Evolutionary conservation across 2,888 invertebrate species (phyloP), one percentile per base, ranked within the genome.

Genomic region (Caprella mutica): DNA sequence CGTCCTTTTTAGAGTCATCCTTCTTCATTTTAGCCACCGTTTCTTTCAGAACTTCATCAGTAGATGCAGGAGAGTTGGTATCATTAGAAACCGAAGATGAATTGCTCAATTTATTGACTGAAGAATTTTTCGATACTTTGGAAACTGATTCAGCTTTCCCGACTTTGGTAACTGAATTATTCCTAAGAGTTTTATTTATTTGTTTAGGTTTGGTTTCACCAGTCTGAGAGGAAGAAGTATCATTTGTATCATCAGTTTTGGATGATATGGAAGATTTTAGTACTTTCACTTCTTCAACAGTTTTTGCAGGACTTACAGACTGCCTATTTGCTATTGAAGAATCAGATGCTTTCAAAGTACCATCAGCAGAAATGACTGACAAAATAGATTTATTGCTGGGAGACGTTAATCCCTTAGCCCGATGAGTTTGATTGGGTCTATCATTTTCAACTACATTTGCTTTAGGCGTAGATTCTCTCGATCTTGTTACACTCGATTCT

Each of bases 21-120:
- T 58, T 56, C 30, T 60, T 56, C 29, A 64, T 60, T 23, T 58
- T 64, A 39, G 55, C 44, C 14, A 54, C 59, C 4, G 60, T 60
- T 43, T 60, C 59, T 51, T 64, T 43, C 40, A 60, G 38, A 23
- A 60, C 33, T 27, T 55, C 51, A 23, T 60, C 59, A 14, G 60
- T 60, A 21, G 58, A 48, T 35, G 48, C 29, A 29, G 48, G 48
- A n/a, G 17, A 27, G n/a, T 30, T 48, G n/a, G 27, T n/a, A 21
- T 27, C n/a, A 30, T 48, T 48, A 6, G 24, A 19, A 12, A 21
- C 48, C 6, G 48, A 48, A 5, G 48, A 9, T 5, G 2, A 30
- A 30, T 30, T 48, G 30, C 19, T 29, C 27, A 48, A 9, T 30
- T 48, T 48, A 2, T 17, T 29, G 21, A 21, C 48, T 30, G 48